Evolutionary conservation across 2,888 invertebrate genomes (phyloP).

Genomic region (Mycogona germanica): DNA sequence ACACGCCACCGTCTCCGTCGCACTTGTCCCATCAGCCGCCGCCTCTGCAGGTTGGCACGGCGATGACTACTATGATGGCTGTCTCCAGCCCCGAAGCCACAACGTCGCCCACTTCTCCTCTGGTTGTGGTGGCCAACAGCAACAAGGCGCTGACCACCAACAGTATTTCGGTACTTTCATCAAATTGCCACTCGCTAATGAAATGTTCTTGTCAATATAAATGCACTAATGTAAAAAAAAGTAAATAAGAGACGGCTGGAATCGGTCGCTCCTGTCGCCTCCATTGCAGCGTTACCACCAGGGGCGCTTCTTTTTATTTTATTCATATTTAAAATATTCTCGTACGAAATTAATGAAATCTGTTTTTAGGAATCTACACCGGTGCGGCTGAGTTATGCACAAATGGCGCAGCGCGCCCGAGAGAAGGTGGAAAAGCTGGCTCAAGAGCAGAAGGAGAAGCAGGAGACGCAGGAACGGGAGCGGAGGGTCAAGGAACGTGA

Average conservation of each 20-base stretch:
- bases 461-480: constrained; percentile 18
- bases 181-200: not conserved
- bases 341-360: too few relatives aligned
- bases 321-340: not conserved
- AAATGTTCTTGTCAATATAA: not conserved
- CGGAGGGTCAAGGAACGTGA: constrained; percentile 12
- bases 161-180: not conserved
- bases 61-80: not conserved
- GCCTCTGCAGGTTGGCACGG: too few relatives aligned
- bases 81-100: not conserved
- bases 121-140: constrained; percentile 1
- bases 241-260: too few relatives aligned
- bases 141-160: not conserved
- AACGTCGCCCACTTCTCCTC: not conserved
- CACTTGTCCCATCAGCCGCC: too few relatives aligned
- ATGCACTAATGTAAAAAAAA: too few relatives aligned
- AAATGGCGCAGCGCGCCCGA: constrained; percentile 23
- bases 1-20: not conserved
- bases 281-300: not conserved
- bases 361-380: constrained; percentile 10
- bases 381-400: constrained; percentile 22
- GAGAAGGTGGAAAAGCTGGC: constrained; percentile 24
- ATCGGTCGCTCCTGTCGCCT: not conserved
- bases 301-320: not conserved
- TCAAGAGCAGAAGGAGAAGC: constrained; percentile 21